Evolutionary conservation across 2,113 vertebrate genomes (phyloP).

Genomic region (Myrmecobius fasciatus): DNA sequence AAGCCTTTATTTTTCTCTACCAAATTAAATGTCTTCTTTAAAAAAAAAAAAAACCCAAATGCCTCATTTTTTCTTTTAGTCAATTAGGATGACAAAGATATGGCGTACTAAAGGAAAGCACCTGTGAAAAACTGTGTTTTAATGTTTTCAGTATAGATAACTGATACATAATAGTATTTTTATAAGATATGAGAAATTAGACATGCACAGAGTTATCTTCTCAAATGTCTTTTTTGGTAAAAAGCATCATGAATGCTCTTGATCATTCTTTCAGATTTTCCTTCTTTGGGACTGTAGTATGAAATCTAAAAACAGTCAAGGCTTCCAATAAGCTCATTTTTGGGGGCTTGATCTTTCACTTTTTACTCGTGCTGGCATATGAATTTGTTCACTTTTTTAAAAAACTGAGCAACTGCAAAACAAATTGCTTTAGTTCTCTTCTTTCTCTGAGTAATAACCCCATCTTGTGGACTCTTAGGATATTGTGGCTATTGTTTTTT

Average conservation of each 20-base stretch:
- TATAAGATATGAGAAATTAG: neutral
- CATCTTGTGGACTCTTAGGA: constrained; percentile 36
- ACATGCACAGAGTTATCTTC: neutral
- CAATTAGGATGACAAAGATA: neutral
- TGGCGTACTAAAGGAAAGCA: neutral
- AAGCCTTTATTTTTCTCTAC: neutral
- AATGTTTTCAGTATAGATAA: neutral
- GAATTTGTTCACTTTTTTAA: neutral
- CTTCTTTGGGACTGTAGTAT: neutral
- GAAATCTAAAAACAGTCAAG: neutral
- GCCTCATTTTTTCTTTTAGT: neutral
- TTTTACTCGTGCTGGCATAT: neutral
- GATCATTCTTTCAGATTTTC: neutral
- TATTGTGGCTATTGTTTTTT: constrained; percentile 14
- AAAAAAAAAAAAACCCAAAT: neutral
- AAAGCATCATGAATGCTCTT: neutral
- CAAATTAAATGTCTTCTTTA: neutral
- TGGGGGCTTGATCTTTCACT: neutral
- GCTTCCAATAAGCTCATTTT: neutral
- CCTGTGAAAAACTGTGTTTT: neutral
- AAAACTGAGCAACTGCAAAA: neutral
- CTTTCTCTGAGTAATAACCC: constrained; percentile 37
- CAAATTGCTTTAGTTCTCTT: constrained; percentile 24
- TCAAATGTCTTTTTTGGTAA: neutral
- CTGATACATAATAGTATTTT: neutral